Evolutionary conservation across 2,888 invertebrate species (phyloP), one percentile per base, ranked within the genome.

Genomic region (Mechanitis mazaeus): DNA sequence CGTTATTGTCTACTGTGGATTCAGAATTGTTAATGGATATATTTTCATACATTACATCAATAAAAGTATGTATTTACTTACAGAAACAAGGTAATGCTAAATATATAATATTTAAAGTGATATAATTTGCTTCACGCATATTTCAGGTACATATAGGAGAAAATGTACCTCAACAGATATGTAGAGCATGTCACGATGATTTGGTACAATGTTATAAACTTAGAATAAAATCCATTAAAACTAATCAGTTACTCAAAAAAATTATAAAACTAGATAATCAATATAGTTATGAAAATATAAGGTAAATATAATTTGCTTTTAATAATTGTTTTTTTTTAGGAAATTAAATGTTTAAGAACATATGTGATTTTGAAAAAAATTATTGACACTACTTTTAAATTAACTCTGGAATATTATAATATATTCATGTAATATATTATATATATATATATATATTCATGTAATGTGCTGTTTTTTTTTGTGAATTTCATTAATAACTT

Each of bases 201-300:
- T 67, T 91, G 3, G 66, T 80, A 9, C 75, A 82, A 58, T 83
- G 78, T 64, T 85, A 83, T 69, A 73, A 81, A n/a, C 91, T 91
- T 68, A 89, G 84, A 68, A 69, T 71, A n/a, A 86, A 85, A 71
- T 88, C 90, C 68, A 79, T 83, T 58, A 81, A 81, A 35, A 81
- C 91, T 3, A 79, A 90, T 64, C 73, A 66, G 56, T 74, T 75
- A 60, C 74, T 86, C 56, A 81, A 76, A 67, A 76, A 83, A 33
- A 69, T 85, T 45, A 72, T 57, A 20, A 65, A 61, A 58, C 2
- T 55, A 28, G 56, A 61, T 28, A 31, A 45, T 9, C 4, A 33
- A 28, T 35, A 5, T 28, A 9, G 50, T 50, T 56, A 2, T 46
- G 50, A 50, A 9, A 50, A 50, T 50, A 50, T 50, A 31, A 50